Conservation (phyloP, 2,888 invertebrate genomes). For the Phytoseiulus persimilis region DNA sequence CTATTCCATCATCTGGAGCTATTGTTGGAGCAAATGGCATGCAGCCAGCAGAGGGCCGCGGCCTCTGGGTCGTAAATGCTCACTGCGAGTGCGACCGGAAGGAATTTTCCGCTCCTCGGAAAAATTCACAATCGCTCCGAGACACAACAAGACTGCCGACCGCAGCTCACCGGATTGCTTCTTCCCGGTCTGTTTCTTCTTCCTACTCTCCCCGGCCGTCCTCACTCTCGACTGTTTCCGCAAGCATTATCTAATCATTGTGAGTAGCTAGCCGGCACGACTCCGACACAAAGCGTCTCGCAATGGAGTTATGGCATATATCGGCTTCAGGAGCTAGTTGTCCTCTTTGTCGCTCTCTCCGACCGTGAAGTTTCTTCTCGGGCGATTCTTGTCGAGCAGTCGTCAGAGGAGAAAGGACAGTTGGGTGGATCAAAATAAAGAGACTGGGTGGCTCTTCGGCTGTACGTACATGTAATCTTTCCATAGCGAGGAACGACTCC, state of each 20-base stretch:
- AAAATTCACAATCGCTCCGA: background rate
- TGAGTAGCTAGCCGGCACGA: background rate
- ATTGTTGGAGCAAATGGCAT: slow-evolving; percentile 5
- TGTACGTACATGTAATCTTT: too few species aligned
- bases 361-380: background rate
- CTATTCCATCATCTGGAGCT: background rate
- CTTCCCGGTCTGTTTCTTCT: background rate
- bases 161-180: background rate
- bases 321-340: background rate
- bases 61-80: background rate
- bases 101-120: background rate
- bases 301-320: background rate
- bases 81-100: background rate
- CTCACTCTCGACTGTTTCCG: background rate
- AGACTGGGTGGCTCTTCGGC: too few species aligned
- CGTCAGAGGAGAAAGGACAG: background rate
- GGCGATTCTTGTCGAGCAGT: background rate
- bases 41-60: background rate
- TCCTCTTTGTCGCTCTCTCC: background rate
- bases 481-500: too few species aligned
- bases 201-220: background rate
- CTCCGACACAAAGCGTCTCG: background rate
- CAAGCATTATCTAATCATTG: background rate
- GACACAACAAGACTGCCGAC: background rate
- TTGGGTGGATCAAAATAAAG: background rate